Conservation (phyloP, 2,113 vertebrate genomes). For the Callipepla californica region DNA sequence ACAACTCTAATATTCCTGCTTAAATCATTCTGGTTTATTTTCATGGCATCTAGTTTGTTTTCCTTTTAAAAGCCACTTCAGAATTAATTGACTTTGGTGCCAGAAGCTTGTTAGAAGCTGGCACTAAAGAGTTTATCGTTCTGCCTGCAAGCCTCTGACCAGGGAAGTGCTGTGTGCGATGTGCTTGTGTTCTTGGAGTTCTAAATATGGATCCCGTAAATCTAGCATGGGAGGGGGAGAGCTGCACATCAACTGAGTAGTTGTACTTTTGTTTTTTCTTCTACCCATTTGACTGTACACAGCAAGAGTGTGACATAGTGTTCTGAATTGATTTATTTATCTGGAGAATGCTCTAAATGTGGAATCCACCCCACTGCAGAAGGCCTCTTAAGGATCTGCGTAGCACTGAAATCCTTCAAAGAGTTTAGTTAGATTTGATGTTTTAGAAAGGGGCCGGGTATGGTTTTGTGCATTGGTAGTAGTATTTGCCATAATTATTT, state of each 20-base stretch:
- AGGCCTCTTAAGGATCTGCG: not conserved
- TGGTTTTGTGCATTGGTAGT: not conserved
- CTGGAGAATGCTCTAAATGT: not conserved
- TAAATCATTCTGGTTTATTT: conserved; percentile 50
- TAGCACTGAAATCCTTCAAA: not conserved
- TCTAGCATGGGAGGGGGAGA: not conserved
- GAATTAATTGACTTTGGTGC: conserved; percentile 54
- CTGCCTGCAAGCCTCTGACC: not conserved
- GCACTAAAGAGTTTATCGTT: conserved; percentile 9
- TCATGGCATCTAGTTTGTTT: conserved; percentile 54
- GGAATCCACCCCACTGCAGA: not conserved
- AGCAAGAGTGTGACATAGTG: not conserved
- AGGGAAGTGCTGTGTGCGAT: fast-evolving
- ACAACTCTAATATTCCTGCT: conserved; percentile 24
- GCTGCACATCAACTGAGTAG: not conserved
- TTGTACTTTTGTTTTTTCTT: not conserved
- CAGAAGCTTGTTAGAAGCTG: conserved; percentile 46
- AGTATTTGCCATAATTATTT: not conserved
- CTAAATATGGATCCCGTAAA: not conserved
- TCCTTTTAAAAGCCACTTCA: conserved; percentile 33
- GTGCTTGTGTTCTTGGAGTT: not conserved
- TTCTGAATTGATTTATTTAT: conserved; percentile 28
- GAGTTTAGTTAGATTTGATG: conserved; percentile 16
- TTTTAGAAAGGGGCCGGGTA: conserved; percentile 8
- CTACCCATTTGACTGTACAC: not conserved